A percentile compares a stretch with the other conserved stretches of the same genome.
phyloP scores from a whole-genome alignment of 1,140 invertebrate genomes.

The Doryteuthis pealeii region DNA sequence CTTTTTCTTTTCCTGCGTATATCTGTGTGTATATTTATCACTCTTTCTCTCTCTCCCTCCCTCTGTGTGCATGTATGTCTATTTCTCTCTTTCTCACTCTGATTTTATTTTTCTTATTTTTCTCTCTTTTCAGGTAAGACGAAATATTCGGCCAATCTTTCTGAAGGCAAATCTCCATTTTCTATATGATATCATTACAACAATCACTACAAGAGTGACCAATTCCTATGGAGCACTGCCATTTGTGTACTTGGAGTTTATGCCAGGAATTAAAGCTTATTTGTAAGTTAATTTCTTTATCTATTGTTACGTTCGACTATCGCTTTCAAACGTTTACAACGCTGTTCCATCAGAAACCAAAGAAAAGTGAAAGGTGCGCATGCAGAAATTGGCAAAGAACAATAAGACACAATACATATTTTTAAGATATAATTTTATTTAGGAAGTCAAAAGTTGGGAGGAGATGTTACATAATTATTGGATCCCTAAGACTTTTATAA shows the following conservation, averaged over 20 bases:
- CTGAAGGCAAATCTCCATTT: constrained; percentile 60
- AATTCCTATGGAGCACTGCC: constrained; percentile 86
- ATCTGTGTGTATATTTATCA: too few relatives aligned
- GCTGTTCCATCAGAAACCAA: too few relatives aligned
- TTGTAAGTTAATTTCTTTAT: constrained; percentile 64
- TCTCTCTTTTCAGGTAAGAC: constrained; percentile 67
- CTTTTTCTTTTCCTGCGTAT: too few relatives aligned
- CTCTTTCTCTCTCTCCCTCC: not conserved
- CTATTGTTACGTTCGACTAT: not conserved
- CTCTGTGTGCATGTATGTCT: not conserved
- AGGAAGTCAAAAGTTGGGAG: too few relatives aligned
- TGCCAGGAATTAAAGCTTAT: constrained; percentile 69
- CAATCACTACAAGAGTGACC: constrained; percentile 75
- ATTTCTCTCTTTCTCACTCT: not conserved
- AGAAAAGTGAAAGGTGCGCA: too few relatives aligned
- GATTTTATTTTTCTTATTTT: constrained; percentile 1
- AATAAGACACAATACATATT: too few relatives aligned
- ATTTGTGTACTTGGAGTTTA: constrained; percentile 85
- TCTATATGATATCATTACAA: constrained; percentile 57
- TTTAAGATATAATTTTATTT: too few relatives aligned
- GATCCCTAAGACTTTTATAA: too few relatives aligned
- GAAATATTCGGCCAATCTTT: constrained; percentile 76
- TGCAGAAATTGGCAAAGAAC: too few relatives aligned
- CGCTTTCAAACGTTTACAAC: too few relatives aligned
- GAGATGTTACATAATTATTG: too few relatives aligned